These are phyloP conservation scores for Psittacula cyanocephala DNA, from an alignment of 2,113 vertebrate genomes.

Conservation along the genomic window DNA sequence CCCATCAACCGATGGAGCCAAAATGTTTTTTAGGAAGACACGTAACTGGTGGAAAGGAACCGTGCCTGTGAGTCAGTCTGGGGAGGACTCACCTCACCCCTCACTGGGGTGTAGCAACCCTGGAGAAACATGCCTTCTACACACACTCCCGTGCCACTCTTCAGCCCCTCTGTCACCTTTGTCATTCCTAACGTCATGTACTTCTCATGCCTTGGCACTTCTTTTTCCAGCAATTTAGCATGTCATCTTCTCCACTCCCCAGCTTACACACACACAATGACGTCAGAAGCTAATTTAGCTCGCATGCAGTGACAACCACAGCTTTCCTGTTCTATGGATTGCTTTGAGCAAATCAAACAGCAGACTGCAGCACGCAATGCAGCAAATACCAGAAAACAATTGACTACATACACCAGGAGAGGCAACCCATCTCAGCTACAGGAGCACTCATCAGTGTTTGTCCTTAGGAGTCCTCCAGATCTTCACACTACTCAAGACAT, in stretches of 20 bases:
- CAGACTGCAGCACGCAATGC: not conserved
- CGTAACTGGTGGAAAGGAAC: rapidly evolving
- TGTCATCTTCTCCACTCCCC: not conserved
- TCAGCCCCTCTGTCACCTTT: not conserved
- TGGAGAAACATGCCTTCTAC: not conserved
- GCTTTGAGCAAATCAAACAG: not conserved
- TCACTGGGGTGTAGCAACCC: not conserved
- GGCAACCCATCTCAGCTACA: not conserved
- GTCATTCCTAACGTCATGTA: rapidly evolving
- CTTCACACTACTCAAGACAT: not conserved
- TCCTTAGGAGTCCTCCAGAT: not conserved
- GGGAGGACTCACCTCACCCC: not conserved
- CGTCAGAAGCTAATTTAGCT: not conserved
- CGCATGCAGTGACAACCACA: not conserved
- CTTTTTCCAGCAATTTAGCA: not conserved
- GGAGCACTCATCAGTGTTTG: not conserved
- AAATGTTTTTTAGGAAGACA: not conserved
- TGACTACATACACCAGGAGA: not conserved
- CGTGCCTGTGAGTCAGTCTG: rapidly evolving
- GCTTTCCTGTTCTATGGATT: not conserved
- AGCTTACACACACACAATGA: not conserved
- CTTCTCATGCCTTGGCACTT: not conserved
- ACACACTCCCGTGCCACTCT: not conserved
- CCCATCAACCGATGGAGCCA: not conserved
- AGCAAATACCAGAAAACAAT: not conserved